Conservation (phyloP, 2,888 invertebrate genomes). For the Cataglyphis albicans region DNA sequence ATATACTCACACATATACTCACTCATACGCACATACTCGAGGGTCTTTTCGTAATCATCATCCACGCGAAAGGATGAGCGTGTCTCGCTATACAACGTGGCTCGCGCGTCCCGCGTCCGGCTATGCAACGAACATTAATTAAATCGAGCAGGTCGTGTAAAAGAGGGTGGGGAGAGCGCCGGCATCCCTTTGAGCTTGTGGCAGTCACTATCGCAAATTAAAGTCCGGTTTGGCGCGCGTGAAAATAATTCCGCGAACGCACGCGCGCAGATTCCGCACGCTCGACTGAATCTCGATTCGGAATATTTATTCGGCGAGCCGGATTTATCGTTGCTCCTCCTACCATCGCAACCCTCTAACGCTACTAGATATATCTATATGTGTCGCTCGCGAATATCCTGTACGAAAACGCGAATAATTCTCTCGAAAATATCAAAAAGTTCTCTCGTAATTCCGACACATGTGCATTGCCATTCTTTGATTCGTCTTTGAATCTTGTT, state of each 20-base stretch:
- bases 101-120: conserved; percentile 53
- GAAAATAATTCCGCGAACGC: conserved; percentile 71
- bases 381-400: conserved; percentile 41
- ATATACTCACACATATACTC: background rate
- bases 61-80: conserved; percentile 64
- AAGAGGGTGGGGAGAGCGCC: conserved; percentile 56
- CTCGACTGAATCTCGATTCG: conserved; percentile 46
- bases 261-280: conserved; percentile 46
- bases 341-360: background rate
- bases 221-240: conserved; percentile 68
- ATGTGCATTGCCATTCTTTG: conserved; percentile 27
- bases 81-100: conserved; percentile 51
- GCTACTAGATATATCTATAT: conserved; percentile 6
- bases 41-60: conserved; percentile 58
- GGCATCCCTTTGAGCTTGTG: conserved; percentile 78
- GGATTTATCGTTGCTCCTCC: conserved; percentile 49
- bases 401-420: conserved; percentile 47
- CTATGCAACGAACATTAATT: conserved; percentile 76
- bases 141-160: conserved; percentile 72
- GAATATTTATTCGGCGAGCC: conserved; percentile 54
- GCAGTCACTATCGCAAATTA: conserved; percentile 78
- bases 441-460: conserved; percentile 26
- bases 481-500: conserved; percentile 41
- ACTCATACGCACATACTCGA: conserved; percentile 6
- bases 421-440: conserved; percentile 51